phyloP scores from a whole-genome alignment of 2,888 invertebrate genomes.

The Dusona sp. region DNA sequence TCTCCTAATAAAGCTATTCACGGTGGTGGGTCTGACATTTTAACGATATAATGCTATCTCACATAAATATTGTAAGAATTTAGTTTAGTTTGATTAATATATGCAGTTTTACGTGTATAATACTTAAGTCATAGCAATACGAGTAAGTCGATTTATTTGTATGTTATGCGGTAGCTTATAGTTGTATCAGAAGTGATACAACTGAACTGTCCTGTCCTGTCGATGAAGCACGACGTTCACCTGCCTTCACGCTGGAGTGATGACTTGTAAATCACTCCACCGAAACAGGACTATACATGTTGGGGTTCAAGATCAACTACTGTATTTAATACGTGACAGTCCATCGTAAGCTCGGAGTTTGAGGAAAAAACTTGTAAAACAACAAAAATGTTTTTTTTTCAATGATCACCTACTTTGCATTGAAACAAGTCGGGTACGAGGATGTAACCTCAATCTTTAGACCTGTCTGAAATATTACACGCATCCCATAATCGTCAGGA shows the following conservation, averaged over 20 bases:
- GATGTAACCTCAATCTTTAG: constrained; percentile 7
- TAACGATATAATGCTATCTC: not conserved
- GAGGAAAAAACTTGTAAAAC: constrained; percentile 46
- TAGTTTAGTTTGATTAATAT: not conserved
- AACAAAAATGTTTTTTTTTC: constrained; percentile 51
- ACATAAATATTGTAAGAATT: not conserved
- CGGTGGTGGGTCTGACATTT: no score
- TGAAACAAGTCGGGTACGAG: not conserved
- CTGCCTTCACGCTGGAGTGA: constrained; percentile 83
- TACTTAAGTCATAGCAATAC: constrained; percentile 1
- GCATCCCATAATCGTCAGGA: no score
- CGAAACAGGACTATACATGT: constrained; percentile 80
- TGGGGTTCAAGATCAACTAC: constrained; percentile 67
- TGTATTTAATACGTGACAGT: not conserved
- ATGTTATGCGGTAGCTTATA: constrained; percentile 38
- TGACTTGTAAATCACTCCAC: constrained; percentile 83
- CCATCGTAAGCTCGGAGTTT: not conserved
- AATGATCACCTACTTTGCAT: not conserved
- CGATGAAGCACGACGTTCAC: constrained; percentile 82
- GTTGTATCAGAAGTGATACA: constrained; percentile 51
- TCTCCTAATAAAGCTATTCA: no score
- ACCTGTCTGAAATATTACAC: not conserved
- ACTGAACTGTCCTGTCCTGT: constrained; percentile 64
- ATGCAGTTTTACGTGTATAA: not conserved
- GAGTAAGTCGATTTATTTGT: constrained; percentile 23